Conservation (phyloP, 1,140 invertebrate genomes). For the Hylyphantes graminicola region DNA sequence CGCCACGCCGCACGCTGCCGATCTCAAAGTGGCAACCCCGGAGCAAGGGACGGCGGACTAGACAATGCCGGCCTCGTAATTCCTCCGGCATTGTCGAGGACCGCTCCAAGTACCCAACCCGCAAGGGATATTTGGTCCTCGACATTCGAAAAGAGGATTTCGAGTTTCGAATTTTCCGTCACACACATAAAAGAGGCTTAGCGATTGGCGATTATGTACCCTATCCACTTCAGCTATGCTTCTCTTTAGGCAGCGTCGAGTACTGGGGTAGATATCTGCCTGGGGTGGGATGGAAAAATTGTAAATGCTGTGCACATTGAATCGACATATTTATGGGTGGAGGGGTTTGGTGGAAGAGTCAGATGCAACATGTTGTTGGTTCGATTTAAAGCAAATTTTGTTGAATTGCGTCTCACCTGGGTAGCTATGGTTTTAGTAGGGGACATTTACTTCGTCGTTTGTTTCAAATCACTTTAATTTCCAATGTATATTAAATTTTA, state of each 20-base stretch:
- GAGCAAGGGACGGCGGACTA: not conserved
- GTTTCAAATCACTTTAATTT: no score
- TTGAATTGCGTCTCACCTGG: no score
- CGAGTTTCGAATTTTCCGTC: slow-evolving; percentile 56
- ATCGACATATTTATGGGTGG: no score
- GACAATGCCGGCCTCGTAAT: slow-evolving; percentile 45
- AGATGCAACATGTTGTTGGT: no score
- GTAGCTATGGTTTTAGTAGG: no score
- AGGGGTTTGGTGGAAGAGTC: no score
- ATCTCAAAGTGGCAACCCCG: slow-evolving; percentile 26
- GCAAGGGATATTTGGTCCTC: slow-evolving; percentile 41
- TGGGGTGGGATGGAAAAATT: no score
- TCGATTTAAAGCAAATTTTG: no score
- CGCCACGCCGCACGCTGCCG: slow-evolving; percentile 21
- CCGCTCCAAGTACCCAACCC: slow-evolving; percentile 30
- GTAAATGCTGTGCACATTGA: no score
- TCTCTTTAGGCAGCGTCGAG: slow-evolving; percentile 18
- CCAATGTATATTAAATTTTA: no score
- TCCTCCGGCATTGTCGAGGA: slow-evolving; percentile 36
- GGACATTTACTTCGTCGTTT: no score
- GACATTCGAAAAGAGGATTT: slow-evolving; percentile 56
- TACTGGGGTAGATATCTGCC: slow-evolving; percentile 11
- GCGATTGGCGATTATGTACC: slow-evolving; percentile 59
- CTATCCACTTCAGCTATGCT: slow-evolving; percentile 37
- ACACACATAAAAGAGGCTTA: slow-evolving; percentile 59